These are phyloP conservation scores for Bathynomus jamesi DNA, from an alignment of 1,140 invertebrate species.

Conservation along the genomic window DNA sequence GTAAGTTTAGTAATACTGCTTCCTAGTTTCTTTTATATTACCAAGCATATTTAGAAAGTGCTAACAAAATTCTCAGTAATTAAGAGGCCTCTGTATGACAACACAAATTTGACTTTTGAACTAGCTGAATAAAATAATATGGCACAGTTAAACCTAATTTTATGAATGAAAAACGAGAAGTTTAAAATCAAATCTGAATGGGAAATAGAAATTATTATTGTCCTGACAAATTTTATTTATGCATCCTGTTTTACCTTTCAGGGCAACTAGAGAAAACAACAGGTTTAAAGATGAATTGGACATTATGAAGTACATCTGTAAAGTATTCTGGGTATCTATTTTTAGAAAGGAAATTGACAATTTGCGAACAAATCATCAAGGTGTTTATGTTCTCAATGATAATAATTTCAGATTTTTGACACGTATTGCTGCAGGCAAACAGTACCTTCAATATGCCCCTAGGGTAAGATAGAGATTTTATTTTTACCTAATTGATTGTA, in stretches of 20 bases:
- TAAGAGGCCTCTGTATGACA: no score
- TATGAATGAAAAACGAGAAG: no score
- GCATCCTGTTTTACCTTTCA: conserved; percentile 39
- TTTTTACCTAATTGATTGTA: no score
- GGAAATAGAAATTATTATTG: no score
- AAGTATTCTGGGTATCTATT: conserved; percentile 93
- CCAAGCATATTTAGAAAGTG: no score
- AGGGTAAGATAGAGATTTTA: conserved; percentile 58
- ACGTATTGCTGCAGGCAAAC: conserved; percentile 76
- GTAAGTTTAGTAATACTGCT: no score
- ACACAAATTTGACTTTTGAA: no score
- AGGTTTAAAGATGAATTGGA: conserved; percentile 96
- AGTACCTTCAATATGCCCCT: conserved; percentile 84
- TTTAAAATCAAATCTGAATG: no score
- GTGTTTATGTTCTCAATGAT: conserved; percentile 96
- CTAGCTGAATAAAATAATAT: no score
- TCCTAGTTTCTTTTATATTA: no score
- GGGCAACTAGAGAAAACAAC: conserved; percentile 81
- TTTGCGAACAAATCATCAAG: conserved; percentile 96
- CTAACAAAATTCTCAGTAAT: no score
- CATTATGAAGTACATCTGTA: conserved; percentile 98
- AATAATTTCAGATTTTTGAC: conserved; percentile 85
- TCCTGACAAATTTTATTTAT: not conserved
- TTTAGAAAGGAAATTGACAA: conserved; percentile 99
- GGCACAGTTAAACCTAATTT: no score